Percentiles rank a stretch among this genome's conserved stretches.
phyloP scores from a whole-genome alignment of 2,113 vertebrate genomes.

The Nannobrachium achirus region DNA sequence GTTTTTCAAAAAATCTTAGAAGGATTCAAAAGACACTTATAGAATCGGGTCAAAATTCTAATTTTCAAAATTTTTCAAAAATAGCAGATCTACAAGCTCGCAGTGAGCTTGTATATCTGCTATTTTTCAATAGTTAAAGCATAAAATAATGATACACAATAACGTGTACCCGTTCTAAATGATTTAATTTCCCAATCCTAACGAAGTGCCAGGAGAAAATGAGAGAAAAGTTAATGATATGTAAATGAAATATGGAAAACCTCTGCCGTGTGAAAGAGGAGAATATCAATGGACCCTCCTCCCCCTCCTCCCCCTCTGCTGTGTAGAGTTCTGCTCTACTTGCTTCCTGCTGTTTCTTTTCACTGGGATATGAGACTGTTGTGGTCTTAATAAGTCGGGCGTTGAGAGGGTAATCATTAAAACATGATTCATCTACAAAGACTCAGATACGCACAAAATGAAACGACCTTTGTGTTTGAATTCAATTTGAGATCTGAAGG shows the following conservation, averaged over 20 bases:
- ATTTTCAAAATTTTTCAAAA: too few relatives aligned
- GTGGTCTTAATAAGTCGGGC: conserved; percentile 45
- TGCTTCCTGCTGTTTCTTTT: conserved; percentile 43
- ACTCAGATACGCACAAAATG: conserved; percentile 51
- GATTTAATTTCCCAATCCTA: conserved; percentile 64
- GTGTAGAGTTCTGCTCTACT: conserved; percentile 45
- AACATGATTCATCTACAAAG: conserved; percentile 51
- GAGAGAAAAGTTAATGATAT: conserved; percentile 73
- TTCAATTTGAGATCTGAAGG: conserved; percentile 34
- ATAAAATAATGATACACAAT: too few relatives aligned
- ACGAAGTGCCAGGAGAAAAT: conserved; percentile 61
- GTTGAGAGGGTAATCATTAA: conserved; percentile 57
- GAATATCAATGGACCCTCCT: conserved; percentile 61
- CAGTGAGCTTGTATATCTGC: too few relatives aligned
- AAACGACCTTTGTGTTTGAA: conserved; percentile 44
- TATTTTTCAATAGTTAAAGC: too few relatives aligned
- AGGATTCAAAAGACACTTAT: too few relatives aligned
- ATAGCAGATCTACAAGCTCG: too few relatives aligned
- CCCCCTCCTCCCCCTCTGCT: too few relatives aligned
- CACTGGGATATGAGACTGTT: conserved; percentile 19
- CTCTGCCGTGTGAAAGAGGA: conserved; percentile 50
- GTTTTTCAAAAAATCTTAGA: too few relatives aligned
- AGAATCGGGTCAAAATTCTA: too few relatives aligned
- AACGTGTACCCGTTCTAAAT: too few relatives aligned
- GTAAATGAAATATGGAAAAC: conserved; percentile 75